phyloP scores from a whole-genome alignment of 2,888 invertebrate genomes.

The Heliconius charithonia region DNA sequence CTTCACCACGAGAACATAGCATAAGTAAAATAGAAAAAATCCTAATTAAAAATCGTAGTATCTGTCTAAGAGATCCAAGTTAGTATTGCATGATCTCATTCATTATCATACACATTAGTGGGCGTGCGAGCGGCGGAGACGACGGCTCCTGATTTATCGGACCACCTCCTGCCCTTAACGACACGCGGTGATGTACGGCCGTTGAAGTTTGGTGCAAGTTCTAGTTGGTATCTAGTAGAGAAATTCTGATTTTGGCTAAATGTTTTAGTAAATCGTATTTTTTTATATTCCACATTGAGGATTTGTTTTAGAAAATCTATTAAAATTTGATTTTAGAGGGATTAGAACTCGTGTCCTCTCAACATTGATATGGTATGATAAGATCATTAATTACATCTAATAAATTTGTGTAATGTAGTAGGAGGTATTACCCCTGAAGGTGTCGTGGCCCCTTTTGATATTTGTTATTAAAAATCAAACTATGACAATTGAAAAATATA shows the following conservation, averaged over 20 bases:
- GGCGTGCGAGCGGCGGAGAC: conserved; percentile 74
- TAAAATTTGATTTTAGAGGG: no score
- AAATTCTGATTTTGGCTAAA: not conserved
- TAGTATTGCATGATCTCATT: conserved; percentile 75
- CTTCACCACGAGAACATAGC: not conserved
- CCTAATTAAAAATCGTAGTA: conserved; percentile 2
- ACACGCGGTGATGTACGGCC: conserved; percentile 79
- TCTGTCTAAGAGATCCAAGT: conserved; percentile 46
- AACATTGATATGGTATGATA: no score
- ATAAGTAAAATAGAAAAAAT: not conserved
- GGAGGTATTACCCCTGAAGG: no score
- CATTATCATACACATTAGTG: conserved; percentile 74
- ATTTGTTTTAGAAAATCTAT: not conserved
- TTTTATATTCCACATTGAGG: not conserved
- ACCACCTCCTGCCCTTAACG: conserved; percentile 83
- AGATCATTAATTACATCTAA: no score
- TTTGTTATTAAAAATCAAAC: no score
- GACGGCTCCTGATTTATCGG: conserved; percentile 79
- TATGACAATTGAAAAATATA: no score
- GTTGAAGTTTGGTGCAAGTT: conserved; percentile 48
- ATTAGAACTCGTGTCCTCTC: no score
- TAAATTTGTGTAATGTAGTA: no score
- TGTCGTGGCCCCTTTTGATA: no score
- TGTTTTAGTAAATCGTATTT: not conserved
- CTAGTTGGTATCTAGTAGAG: not conserved